Percentiles rank a stretch among this genome's conserved stretches.
These are phyloP conservation scores for Sorex maritimensis DNA, from an alignment of 2,797 vertebrate genomes.

Conservation along the genomic window DNA sequence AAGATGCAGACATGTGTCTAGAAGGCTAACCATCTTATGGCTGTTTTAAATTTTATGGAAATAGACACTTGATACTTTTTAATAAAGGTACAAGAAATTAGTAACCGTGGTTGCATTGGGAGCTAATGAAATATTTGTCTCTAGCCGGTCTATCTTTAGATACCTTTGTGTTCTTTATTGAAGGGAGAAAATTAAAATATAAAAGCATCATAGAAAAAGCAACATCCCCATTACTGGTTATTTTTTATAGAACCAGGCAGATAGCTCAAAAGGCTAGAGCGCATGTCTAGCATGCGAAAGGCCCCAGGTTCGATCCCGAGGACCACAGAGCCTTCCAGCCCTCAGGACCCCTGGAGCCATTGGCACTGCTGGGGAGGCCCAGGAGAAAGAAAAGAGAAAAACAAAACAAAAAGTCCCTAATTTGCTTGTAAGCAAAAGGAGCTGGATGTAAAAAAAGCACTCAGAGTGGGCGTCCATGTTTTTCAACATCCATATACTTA, in stretches of 20 bases:
- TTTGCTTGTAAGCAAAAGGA: background rate
- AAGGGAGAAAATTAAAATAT: background rate
- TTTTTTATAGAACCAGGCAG: background rate
- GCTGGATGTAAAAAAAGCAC: background rate
- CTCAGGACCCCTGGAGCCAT: too few species aligned
- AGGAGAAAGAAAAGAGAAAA: too few species aligned
- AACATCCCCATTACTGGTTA: too few species aligned
- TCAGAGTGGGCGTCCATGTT: background rate
- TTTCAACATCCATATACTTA: background rate
- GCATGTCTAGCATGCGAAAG: too few species aligned
- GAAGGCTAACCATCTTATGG: background rate
- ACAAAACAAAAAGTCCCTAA: background rate
- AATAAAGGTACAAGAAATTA: background rate
- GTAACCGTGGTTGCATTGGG: background rate
- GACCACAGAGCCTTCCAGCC: too few species aligned
- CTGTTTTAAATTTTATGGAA: background rate
- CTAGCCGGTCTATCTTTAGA: background rate
- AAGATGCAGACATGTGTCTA: constrained; percentile 5
- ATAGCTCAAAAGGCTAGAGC: too few species aligned
- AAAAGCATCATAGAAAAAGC: background rate
- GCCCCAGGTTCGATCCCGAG: too few species aligned
- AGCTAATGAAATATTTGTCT: background rate
- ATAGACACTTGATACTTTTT: background rate
- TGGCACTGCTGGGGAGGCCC: too few species aligned
- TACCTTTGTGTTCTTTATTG: background rate